These are phyloP conservation scores for Carapus acus DNA, from an alignment of 2,797 vertebrate genomes.

Conservation along the genomic window DNA sequence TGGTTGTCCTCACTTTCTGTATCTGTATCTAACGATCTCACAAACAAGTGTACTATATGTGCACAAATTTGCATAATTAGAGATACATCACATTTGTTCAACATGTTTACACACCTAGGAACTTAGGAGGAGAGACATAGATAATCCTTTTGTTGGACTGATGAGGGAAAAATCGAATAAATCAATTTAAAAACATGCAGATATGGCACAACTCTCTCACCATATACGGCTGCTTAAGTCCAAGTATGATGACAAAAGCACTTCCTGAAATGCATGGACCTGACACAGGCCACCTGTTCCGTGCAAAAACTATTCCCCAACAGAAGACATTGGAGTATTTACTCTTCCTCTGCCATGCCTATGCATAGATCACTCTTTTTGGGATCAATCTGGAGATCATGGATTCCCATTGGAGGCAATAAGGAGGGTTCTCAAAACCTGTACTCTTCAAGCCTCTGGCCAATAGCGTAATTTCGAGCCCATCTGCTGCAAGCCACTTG, in stretches of 20 bases:
- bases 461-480: conserved; percentile 53
- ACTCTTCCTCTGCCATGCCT: conserved; percentile 29
- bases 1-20: no score
- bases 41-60: no score
- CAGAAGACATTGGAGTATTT: conserved; percentile 44
- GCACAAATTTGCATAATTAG: no score
- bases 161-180: no score
- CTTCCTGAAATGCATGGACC: conserved; percentile 37
- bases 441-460: conserved; percentile 49
- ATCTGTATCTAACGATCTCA: no score
- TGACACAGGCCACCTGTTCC: conserved; percentile 54
- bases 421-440: conserved; percentile 35
- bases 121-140: no score
- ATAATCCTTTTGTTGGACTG: no score
- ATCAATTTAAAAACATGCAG: conserved; percentile 34
- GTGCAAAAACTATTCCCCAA: conserved; percentile 22
- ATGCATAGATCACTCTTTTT: conserved; percentile 57
- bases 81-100: no score
- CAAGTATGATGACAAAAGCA: conserved; percentile 28
- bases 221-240: conserved; percentile 47
- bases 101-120: no score
- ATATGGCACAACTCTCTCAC: no score
- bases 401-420: conserved; percentile 31
- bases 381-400: conserved; percentile 47
- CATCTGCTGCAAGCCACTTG: conserved; percentile 56